Percentiles rank a stretch among this genome's conserved stretches.
These are phyloP conservation scores for Sycobia sp. DNA, from an alignment of 1,140 invertebrate genomes.

Conservation along the genomic window DNA sequence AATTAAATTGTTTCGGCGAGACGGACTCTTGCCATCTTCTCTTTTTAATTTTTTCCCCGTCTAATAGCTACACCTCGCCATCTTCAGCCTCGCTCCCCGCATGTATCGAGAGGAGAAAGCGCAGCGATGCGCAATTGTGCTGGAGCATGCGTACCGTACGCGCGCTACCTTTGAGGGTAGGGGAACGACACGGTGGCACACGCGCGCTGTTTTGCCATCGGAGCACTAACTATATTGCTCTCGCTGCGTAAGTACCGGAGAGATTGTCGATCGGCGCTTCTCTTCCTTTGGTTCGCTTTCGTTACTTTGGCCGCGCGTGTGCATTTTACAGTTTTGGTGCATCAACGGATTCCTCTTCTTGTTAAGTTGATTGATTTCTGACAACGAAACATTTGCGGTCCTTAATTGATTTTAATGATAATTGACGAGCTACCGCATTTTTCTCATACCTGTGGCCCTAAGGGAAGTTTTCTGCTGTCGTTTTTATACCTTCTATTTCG, in stretches of 20 bases:
- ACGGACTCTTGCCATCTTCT: neutral
- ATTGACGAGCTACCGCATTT: constrained; percentile 34
- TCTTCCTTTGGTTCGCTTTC: neutral
- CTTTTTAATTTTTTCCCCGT: neutral
- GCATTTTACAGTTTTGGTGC: constrained; percentile 17
- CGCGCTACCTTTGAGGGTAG: neutral
- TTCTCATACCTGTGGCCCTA: neutral
- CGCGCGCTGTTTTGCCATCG: constrained; percentile 16
- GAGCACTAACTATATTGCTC: constrained; percentile 17
- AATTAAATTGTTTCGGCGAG: constrained; percentile 19
- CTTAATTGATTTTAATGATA: constrained; percentile 38
- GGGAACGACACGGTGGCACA: neutral
- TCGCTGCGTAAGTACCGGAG: neutral
- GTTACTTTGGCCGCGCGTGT: neutral
- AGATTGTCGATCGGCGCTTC: neutral
- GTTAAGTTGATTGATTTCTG: constrained; percentile 35
- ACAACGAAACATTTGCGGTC: constrained; percentile 8
- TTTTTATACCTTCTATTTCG: neutral
- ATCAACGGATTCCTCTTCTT: constrained; percentile 26
- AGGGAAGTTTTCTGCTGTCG: neutral
- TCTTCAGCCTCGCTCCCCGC: neutral
- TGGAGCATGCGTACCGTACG: neutral
- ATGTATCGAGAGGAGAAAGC: neutral
- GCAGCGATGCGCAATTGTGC: neutral
- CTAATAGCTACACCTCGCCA: too few relatives aligned